Evolutionary conservation across 2,888 invertebrate species (phyloP).

Genomic region (Ommatoiulus sabulosus): DNA sequence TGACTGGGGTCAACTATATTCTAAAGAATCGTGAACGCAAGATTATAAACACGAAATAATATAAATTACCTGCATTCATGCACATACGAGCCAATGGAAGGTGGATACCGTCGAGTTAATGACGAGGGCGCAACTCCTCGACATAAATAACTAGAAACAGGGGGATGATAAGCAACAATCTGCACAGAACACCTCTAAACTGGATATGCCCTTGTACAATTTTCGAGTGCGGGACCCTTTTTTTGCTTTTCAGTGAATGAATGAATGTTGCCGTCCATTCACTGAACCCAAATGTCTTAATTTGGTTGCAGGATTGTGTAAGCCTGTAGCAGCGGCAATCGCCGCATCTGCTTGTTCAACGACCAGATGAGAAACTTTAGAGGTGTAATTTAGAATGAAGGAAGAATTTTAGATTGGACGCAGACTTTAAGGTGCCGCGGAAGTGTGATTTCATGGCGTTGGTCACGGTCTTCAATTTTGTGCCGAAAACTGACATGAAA

Average conservation of each 20-base stretch:
- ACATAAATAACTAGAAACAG: neutral
- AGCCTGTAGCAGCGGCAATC: no score
- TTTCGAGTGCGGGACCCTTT: neutral
- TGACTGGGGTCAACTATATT: neutral
- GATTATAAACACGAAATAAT: conserved; percentile 39
- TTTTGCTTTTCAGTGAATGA: neutral
- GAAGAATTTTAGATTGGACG: no score
- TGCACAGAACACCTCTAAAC: neutral
- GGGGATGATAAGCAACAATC: conserved; percentile 5
- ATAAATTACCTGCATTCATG: conserved; percentile 40
- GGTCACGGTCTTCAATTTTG: no score
- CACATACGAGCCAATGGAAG: neutral
- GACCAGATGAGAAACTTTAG: no score
- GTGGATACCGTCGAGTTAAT: neutral
- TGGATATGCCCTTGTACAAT: neutral
- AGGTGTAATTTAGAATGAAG: no score
- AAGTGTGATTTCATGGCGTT: no score
- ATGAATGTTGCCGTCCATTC: neutral
- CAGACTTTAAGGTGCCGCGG: no score
- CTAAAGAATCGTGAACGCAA: conserved; percentile 27
- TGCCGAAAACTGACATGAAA: no score
- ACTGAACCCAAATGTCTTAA: neutral
- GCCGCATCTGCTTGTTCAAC: no score
- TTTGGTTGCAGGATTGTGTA: no score
- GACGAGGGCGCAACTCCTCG: conserved; percentile 14